Evolutionary conservation across 2,888 invertebrate genomes (phyloP).

Genomic region (Pachycephus smyrnensis): DNA sequence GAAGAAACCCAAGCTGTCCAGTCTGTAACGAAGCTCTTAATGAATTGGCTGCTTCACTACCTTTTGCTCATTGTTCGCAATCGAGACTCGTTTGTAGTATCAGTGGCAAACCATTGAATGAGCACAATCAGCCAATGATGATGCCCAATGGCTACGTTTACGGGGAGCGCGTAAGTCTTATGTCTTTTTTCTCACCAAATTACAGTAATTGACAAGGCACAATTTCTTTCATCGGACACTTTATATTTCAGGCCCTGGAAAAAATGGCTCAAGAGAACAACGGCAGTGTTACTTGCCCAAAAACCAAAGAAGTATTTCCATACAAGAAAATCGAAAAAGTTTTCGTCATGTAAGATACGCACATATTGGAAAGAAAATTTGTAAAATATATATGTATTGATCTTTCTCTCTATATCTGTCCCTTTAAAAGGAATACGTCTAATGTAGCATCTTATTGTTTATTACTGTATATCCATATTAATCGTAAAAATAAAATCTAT

Average conservation of each 20-base stretch:
- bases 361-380: conserved; percentile 7
- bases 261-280: conserved; percentile 92
- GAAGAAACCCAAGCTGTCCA: conserved; percentile 88
- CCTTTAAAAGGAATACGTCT: conserved; percentile 25
- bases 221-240: not conserved
- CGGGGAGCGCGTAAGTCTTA: conserved; percentile 82
- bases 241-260: conserved; percentile 79
- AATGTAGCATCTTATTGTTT: conserved; percentile 36
- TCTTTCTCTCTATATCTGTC: conserved; percentile 16
- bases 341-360: conserved; percentile 87
- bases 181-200: not conserved
- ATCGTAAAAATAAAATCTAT: conserved; percentile 46
- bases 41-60: conserved; percentile 86
- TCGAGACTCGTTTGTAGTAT: conserved; percentile 93
- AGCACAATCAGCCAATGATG: conserved; percentile 98
- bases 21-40: conserved; percentile 92
- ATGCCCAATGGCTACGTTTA: conserved; percentile 98
- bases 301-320: conserved; percentile 92
- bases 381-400: conserved; percentile 27
- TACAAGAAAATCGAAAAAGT: conserved; percentile 96
- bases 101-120: conserved; percentile 91
- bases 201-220: not conserved
- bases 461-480: conserved; percentile 42
- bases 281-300: conserved; percentile 92
- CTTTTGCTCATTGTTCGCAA: conserved; percentile 96